Percentiles rank a stretch among this genome's conserved stretches.
Conservation (phyloP, 2,888 invertebrate genomes). For the Eupelmus urozonus region DNA sequence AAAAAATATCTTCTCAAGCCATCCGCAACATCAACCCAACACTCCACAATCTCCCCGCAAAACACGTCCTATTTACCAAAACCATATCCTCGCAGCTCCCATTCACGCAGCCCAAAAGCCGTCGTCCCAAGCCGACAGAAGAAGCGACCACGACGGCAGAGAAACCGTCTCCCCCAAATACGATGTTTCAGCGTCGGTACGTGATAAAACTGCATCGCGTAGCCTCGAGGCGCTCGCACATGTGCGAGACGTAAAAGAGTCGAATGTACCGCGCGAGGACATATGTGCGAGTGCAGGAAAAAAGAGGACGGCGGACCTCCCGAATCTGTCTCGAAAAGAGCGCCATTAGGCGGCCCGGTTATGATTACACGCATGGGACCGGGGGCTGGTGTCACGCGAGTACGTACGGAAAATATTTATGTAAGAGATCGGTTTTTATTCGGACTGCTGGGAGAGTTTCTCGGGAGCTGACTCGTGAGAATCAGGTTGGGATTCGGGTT, state of each 20-base stretch:
- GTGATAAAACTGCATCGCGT: constrained; percentile 45
- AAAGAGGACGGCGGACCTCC: constrained; percentile 38
- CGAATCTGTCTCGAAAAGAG: constrained; percentile 29
- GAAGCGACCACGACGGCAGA: constrained; percentile 7
- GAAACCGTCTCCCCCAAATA: constrained; percentile 42
- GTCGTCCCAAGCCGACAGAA: neutral
- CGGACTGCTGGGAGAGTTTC: constrained; percentile 12
- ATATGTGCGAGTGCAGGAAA: constrained; percentile 6
- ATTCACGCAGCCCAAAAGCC: neutral
- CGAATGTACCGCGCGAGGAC: neutral
- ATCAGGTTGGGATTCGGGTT: neutral
- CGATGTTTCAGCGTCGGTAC: constrained; percentile 43
- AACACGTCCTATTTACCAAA: neutral
- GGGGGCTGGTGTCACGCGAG: too few species aligned
- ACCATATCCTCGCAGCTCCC: neutral
- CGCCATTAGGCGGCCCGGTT: constrained; percentile 16
- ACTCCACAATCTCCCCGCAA: neutral
- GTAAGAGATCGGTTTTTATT: constrained; percentile 33
- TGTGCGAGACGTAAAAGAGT: constrained; percentile 34
- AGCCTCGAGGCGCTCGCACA: constrained; percentile 9
- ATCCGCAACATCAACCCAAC: neutral
- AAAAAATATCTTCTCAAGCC: too few species aligned
- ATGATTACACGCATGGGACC: constrained; percentile 11
- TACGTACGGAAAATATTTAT: constrained; percentile 25
- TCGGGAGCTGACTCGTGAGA: neutral